Percentiles rank a stretch among this genome's conserved stretches.
Evolutionary conservation across 1,140 invertebrate genomes (phyloP).

Genomic region (Uloborus diversus): DNA sequence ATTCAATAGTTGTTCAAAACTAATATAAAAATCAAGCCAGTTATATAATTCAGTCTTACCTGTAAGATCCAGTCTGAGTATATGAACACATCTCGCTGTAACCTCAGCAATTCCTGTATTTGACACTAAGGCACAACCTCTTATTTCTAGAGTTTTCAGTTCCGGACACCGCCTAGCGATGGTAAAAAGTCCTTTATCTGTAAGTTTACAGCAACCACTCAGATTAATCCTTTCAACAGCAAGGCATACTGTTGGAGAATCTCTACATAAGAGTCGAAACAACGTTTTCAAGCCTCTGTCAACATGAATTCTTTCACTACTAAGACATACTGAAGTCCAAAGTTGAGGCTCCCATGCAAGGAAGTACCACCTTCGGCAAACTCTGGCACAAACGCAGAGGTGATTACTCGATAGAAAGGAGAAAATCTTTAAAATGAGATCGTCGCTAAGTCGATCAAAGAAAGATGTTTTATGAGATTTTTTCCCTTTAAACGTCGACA

Average conservation of each 20-base stretch:
- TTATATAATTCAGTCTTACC: too few species aligned
- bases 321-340: constrained; percentile 76
- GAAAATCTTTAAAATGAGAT: constrained; percentile 73
- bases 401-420: constrained; percentile 79
- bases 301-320: constrained; percentile 73
- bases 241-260: constrained; percentile 67
- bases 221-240: constrained; percentile 74
- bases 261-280: constrained; percentile 66
- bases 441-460: constrained; percentile 69
- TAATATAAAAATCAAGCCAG: too few species aligned
- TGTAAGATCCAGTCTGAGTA: constrained; percentile 79
- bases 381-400: constrained; percentile 80
- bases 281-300: constrained; percentile 75
- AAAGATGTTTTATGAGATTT: constrained; percentile 58
- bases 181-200: constrained; percentile 77
- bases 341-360: constrained; percentile 82
- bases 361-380: constrained; percentile 81
- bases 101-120: constrained; percentile 75
- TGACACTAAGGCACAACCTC: constrained; percentile 75
- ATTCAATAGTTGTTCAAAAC: too few species aligned
- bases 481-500: constrained; percentile 60
- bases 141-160: constrained; percentile 76
- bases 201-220: constrained; percentile 77
- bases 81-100: constrained; percentile 73
- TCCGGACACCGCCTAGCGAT: constrained; percentile 78